Base-by-base conservation (phyloP, 2,797 vertebrate species). In the Emys orbicularis region DNA sequence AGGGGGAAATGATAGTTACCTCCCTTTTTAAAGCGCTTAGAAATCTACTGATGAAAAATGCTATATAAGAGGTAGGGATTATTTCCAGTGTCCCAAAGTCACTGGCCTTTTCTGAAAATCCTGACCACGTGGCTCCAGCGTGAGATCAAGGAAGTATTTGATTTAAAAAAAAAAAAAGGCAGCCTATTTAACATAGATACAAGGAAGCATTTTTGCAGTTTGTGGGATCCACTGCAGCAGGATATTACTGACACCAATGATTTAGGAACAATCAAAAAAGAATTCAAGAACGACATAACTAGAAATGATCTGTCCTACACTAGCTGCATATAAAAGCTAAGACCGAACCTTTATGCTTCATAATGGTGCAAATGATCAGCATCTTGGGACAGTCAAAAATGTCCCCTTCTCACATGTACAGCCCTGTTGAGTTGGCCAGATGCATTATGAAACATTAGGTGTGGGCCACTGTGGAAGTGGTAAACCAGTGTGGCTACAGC, bases 91-190 rank as follows among this genome's bases (percentile, higher is more conserved):
- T 41, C n/a, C 65, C 9, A 72, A 5, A 68, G 65, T 72, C 68
- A 72, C 68, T 12, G 21, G 18, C 23, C n/a, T 41, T 18, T 82
- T 47, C 57, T 82, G 79, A 77, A 49, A 84, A 31, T 12, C 68
- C 47, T 54, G 15, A 0, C 76, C n/a, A 4, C 9, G 34, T 49
- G 27, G 88, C 25, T 3, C 1, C 61, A 5, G 3, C 7, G 9
- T 19, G 27, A 74, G 59, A 6, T 5, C 47, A 81, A 2, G 80
- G n/a, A 79, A 59, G 52, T 49, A 0, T 80, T 89, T 76, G 23
- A 76, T 44, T 74, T 1, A 50, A 50, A 68, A 12, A 56, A 44
- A 31, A 56, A 82, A 37, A 31, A 84, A 49, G 23, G 59, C 34
- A 79, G 21, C 0, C 1, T 49, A 5, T 47, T 13, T 50, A 44